Evolutionary conservation across 2,888 invertebrate genomes (phyloP), one percentile per base, ranked within the genome.

Genomic region (Scelioninae gen. 2): DNA sequence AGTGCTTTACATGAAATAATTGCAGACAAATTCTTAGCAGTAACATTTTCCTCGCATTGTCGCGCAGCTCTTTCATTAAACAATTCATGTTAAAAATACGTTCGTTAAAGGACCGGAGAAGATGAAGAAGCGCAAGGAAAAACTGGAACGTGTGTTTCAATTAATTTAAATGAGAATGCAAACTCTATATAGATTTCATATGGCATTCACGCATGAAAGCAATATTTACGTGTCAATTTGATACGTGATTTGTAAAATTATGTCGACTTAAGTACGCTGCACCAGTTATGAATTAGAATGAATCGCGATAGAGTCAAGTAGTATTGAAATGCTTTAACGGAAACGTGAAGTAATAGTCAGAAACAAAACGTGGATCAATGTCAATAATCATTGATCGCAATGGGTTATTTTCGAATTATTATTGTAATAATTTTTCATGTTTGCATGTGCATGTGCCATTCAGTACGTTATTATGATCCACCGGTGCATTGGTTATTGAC

Each of bases 171-270:
- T 45, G 64, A 19, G 35, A 64, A 45, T 10, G 31, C 43, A 52
- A 61, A 18, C 16, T 35, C 11, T 39, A n/a, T 35, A 35, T n/a
- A 11, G 19, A 22, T 46, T 60, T 46, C 4, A 35, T 28, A 11
- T 46, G 46, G 11, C 22, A 41, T 25, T 25, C 48, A 33, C 18
- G 35, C 35, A 28, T 16, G 41, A 28, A 11, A 58, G 45, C 33
- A 58, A 53, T 52, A 45, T 43, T 55, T 55, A 37, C 37, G 37
- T 43, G 35, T 37, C 46, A 64, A 15, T 64, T 53, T 64, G 22
- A 48, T 41, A 60, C 37, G 46, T 37, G 46, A 60, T 60, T 46
- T 60, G 46, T 45, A 60, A 60, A 46, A 60, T 60, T 28, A 37
- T 48, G 58, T 22, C 45, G 15, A 10, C 16, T 57, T 31, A 31